These are phyloP conservation scores for Synergus itoensis DNA, from an alignment of 2,888 invertebrate species.

Conservation along the genomic window DNA sequence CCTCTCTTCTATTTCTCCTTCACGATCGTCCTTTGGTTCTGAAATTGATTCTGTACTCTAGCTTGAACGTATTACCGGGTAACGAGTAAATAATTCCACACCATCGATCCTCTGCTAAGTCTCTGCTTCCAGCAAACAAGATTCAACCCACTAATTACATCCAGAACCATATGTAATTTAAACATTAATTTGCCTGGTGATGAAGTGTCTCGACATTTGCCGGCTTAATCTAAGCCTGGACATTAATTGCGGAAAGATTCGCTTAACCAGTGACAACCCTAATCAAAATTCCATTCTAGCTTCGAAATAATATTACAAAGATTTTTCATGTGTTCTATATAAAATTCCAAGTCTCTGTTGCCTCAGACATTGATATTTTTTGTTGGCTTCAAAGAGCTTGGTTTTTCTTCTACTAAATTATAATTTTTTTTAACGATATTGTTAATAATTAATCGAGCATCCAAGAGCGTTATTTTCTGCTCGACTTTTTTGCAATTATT, in stretches of 20 bases:
- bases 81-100: slow-evolving; percentile 12
- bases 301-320: no score
- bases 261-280: neutral
- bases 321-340: no score
- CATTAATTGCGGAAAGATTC: neutral
- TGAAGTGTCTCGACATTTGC: neutral
- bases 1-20: neutral
- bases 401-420: no score
- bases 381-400: no score
- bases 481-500: neutral
- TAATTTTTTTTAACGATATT: no score
- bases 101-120: neutral
- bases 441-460: no score
- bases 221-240: neutral
- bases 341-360: no score
- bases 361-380: no score
- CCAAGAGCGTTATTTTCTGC: no score
- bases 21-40: neutral
- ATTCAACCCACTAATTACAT: neutral
- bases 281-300: no score
- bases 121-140: neutral
- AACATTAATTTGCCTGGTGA: neutral
- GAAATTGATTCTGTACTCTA: neutral
- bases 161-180: neutral
- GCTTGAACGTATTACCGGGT: neutral